Base-by-base conservation (phyloP, 2,797 vertebrate genomes). In the Enteromius thamalakanensis region DNA sequence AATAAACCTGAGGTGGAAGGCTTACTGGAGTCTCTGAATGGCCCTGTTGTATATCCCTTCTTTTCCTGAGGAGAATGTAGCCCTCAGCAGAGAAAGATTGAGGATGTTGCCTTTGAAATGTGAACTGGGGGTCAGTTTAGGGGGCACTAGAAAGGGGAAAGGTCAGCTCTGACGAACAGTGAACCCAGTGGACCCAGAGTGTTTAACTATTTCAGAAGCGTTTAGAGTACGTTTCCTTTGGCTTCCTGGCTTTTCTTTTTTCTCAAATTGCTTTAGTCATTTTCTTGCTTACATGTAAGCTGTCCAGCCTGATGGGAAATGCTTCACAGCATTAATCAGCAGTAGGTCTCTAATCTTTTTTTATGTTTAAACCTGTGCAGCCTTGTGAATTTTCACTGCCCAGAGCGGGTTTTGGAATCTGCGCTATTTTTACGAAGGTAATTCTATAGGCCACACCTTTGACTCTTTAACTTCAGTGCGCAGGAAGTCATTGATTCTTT, bases 171-270 rank as follows among this genome's bases (percentile, higher is more conserved):
- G 68, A 76, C 58, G 83, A 71, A 64, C 7, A 14, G 53, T 81
- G 51, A 84, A 80, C 45, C 62, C 76, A 82, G 74, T 70, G 47
- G 58, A 75, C 77, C 29, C 29, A 8, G 11, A 37, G 37, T 87
- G 80, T 90, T 91, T 90, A 76, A 78, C 75, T 68, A 53, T 62
- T 78, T 70, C 32, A 86, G 70, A 87, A 74, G 21, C 83, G 76
- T n/a, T 69, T 82, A 82, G 53, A 71, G n/a, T 67, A 84, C 76
- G 62, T 72, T 81, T 86, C 77, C 62, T 82, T 29, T 42, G 17
- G 51, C 3, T n/a, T 23, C 17, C 23, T 70, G 49, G 60, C 77
- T 40, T 32, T 49, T 60, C 71, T 75, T 55, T 58, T 8, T 34
- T 34, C 21, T 14, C 47, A 58, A 19, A 67, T 69, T 68, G n/a